Percentiles rank a stretch among this genome's conserved stretches.
Conservation (phyloP, 2,888 invertebrate genomes). For the Drosophila fungiperda region DNA sequence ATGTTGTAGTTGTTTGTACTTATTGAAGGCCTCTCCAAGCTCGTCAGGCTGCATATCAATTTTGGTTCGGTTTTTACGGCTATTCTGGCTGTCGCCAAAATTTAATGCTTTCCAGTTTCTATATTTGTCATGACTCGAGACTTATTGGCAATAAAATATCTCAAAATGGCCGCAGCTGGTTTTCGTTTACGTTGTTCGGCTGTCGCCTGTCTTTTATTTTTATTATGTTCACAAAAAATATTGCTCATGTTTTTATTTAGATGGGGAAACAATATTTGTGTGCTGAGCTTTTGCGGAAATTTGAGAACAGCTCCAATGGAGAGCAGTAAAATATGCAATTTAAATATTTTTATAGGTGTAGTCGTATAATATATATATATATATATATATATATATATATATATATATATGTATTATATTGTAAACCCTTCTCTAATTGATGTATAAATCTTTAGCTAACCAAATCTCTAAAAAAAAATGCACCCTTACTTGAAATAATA, state of each 20-base stretch:
- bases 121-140: constrained; percentile 75
- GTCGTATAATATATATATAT: background rate
- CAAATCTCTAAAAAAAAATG: background rate
- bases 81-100: constrained; percentile 63
- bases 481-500: background rate
- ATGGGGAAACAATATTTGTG: constrained; percentile 4
- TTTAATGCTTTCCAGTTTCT: constrained; percentile 74
- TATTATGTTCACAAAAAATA: constrained; percentile 28
- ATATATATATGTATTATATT: no score
- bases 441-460: background rate
- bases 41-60: constrained; percentile 60
- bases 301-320: constrained; percentile 7
- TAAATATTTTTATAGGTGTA: background rate
- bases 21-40: constrained; percentile 52
- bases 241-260: constrained; percentile 19
- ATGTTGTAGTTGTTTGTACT: constrained; percentile 27
- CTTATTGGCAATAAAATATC: constrained; percentile 72
- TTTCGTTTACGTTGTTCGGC: constrained; percentile 38
- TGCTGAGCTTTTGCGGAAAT: constrained; percentile 18
- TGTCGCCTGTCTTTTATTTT: constrained; percentile 7
- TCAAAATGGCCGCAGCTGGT: constrained; percentile 79
- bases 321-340: constrained; percentile 13
- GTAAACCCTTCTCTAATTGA: background rate
- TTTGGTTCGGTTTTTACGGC: constrained; percentile 62
- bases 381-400: no score